Evolutionary conservation across 1,140 invertebrate species (phyloP), one percentile per base, ranked within the genome.

Genomic region (Temnothorax longispinosus): DNA sequence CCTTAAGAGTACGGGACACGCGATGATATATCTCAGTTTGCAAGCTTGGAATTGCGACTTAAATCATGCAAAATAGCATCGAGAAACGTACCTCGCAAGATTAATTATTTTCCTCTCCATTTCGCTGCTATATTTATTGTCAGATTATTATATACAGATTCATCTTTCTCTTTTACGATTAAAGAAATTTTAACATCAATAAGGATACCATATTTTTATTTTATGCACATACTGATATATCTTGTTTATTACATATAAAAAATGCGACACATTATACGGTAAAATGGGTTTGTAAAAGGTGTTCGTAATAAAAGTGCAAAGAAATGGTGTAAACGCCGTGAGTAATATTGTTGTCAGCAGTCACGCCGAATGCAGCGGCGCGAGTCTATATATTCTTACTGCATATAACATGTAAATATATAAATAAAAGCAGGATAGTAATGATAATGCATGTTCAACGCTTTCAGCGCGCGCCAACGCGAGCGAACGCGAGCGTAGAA

Each of bases 331-430:
- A 21, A 74, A 82, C 13, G 15, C 27, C 38, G 3, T 60, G 38
- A 72, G 18, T 74, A 74, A 82, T 82, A 82, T 82, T 72, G 67
- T 74, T 72, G 67, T 58, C 76, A 78, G 41, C 60, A 38, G 44
- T 78, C 52, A 35, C 44, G 10, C 60, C 62, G 18, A 67, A 67
- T 80, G 35, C 32, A 41, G 21, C 64, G 47, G 13, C 52, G 35
- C 3, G 11, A 69, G 35, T 47, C 35, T 69, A 67, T 69, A 69
- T 80, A 54, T 69, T 69, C 47, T 69, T 69, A 54, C 44, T 27
- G 65, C 32, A 21, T 41, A 27, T 80, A 78, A 65, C 32, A 21
- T 41, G 41, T 80, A 78, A 65, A 47, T 52, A 47, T 67, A 74
- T 74, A 72, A 47, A 74, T 58, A 82, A 41, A 80, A 80, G 47